These are phyloP conservation scores for Chirona hameri DNA, from an alignment of 2,888 invertebrate species.

Conservation along the genomic window DNA sequence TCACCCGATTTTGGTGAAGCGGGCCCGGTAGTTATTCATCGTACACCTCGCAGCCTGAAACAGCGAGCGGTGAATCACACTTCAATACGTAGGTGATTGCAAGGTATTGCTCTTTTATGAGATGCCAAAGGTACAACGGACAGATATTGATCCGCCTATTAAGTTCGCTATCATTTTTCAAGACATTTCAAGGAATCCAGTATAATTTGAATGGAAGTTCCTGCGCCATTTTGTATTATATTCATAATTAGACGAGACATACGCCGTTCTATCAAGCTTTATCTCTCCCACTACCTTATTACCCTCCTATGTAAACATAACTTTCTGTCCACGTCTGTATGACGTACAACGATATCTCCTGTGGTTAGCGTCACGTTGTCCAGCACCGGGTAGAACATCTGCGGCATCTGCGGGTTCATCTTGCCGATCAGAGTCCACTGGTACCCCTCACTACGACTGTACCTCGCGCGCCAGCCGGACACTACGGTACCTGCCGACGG, in stretches of 20 bases:
- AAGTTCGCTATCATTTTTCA: too few relatives aligned
- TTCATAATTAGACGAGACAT: constrained; percentile 52
- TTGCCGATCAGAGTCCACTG: constrained; percentile 80
- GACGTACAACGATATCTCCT: constrained; percentile 64
- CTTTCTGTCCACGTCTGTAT: background rate
- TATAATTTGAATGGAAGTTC: too few relatives aligned
- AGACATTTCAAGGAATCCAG: too few relatives aligned
- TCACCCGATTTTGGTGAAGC: constrained; percentile 42
- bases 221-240: constrained; percentile 47
- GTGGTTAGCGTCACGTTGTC: constrained; percentile 59
- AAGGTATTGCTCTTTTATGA: too few relatives aligned
- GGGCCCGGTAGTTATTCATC: constrained; percentile 70
- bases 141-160: too few relatives aligned
- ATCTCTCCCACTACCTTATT: background rate
- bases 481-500: constrained; percentile 65
- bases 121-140: too few relatives aligned
- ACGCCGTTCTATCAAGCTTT: background rate
- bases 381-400: constrained; percentile 87
- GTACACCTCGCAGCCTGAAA: constrained; percentile 82
- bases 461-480: constrained; percentile 70
- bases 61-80: background rate
- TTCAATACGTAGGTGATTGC: background rate
- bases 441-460: constrained; percentile 50
- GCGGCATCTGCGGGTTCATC: constrained; percentile 78
- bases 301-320: too few relatives aligned